Conservation (phyloP, 1,140 invertebrate species). For the Psix sp. region DNA sequence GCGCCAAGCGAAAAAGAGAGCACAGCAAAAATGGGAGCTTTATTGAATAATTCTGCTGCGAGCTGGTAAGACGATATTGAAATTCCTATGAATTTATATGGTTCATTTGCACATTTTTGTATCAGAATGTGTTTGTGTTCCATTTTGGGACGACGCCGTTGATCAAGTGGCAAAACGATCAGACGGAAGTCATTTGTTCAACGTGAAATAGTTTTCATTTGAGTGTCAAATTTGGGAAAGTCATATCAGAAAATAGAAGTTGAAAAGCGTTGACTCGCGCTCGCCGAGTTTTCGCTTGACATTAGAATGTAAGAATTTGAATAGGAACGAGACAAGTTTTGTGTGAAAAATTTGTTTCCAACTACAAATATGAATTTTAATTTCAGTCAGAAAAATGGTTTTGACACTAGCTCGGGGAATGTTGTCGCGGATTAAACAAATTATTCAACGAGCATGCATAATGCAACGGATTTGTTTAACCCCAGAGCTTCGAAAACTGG, state of each 20-base stretch:
- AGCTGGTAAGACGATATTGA: conserved; percentile 34
- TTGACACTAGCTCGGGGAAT: neutral
- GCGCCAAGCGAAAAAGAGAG: conserved; percentile 39
- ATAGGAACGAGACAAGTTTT: too few species aligned
- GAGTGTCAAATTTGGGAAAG: neutral
- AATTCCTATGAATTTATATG: conserved; percentile 49
- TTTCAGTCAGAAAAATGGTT: too few species aligned
- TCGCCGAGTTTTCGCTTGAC: too few species aligned
- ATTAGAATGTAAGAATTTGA: too few species aligned
- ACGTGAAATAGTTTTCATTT: neutral
- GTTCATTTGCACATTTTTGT: conserved; percentile 39
- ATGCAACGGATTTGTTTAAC: conserved; percentile 43
- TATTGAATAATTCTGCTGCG: conserved; percentile 47
- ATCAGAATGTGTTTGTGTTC: conserved; percentile 33
- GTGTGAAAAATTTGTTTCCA: too few species aligned
- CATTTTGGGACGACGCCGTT: conserved; percentile 8
- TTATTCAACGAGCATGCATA: conserved; percentile 24
- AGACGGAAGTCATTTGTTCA: conserved; percentile 1
- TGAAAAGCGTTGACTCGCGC: too few species aligned
- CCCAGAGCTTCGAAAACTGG: conserved; percentile 30
- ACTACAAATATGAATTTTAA: too few species aligned
- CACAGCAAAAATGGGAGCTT: conserved; percentile 36
- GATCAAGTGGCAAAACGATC: conserved; percentile 18
- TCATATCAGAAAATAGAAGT: too few species aligned
- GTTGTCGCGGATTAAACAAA: conserved; percentile 10